Conservation (phyloP, 1,140 invertebrate species). For the Lutraria rhynchaena region DNA sequence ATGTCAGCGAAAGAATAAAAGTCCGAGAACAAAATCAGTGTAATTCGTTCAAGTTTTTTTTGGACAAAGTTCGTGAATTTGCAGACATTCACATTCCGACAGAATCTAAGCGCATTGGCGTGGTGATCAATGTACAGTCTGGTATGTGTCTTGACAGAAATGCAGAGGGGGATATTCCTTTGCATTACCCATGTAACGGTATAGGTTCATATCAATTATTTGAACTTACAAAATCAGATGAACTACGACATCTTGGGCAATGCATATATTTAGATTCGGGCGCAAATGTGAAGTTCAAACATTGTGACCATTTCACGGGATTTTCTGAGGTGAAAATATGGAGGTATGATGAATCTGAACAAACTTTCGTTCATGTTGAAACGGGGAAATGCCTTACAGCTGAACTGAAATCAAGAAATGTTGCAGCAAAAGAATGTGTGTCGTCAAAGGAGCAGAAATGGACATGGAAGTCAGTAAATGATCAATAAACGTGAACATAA, state of each 20-base stretch:
- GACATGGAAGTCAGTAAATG: constrained; percentile 26
- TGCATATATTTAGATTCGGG: neutral
- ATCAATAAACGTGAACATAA: too few species aligned
- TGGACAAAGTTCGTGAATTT: constrained; percentile 38
- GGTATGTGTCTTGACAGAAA: constrained; percentile 25
- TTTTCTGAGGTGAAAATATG: neutral
- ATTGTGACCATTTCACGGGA: constrained; percentile 44
- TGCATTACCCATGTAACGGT: constrained; percentile 6
- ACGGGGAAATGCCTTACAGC: constrained; percentile 23
- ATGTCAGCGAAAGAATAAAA: constrained; percentile 1
- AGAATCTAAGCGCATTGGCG: constrained; percentile 4
- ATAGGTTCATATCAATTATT: constrained; percentile 1
- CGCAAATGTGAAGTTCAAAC: constrained; percentile 2
- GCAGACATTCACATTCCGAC: constrained; percentile 26
- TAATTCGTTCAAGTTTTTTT: constrained; percentile 41
- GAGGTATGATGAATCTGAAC: constrained; percentile 7
- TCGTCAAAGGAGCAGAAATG: neutral
- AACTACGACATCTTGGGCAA: constrained; percentile 25
- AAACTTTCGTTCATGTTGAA: neutral
- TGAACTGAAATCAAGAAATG: neutral
- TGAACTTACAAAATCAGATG: constrained; percentile 10
- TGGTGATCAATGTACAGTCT: neutral
- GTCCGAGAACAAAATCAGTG: constrained; percentile 24
- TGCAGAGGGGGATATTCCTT: neutral
- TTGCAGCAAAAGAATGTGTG: neutral